A percentile compares a stretch with the other conserved stretches of the same genome.
These are phyloP conservation scores for Acanthisitta chloris DNA, from an alignment of 2,113 vertebrate genomes.

Conservation along the genomic window DNA sequence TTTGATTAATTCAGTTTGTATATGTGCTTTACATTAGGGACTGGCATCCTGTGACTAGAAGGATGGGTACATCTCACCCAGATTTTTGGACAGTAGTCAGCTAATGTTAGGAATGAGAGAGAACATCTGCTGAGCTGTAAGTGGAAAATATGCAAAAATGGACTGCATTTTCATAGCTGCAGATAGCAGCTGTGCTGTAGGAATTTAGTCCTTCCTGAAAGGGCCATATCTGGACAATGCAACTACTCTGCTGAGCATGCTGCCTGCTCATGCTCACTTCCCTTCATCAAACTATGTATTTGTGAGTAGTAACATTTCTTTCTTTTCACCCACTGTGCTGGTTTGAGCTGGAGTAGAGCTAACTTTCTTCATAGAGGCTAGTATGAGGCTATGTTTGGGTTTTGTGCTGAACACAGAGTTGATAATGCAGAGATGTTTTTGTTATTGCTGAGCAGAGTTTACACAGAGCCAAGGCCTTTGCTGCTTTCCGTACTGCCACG, in stretches of 20 bases:
- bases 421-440: too few relatives aligned
- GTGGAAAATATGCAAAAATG: neutral
- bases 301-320: neutral
- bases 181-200: neutral
- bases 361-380: too few relatives aligned
- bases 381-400: too few relatives aligned
- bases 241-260: neutral
- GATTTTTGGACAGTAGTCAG: neutral
- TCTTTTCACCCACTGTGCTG: neutral
- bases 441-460: too few relatives aligned
- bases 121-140: neutral
- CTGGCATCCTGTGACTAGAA: neutral
- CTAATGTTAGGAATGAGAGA: neutral
- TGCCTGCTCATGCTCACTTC: neutral
- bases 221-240: neutral
- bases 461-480: too few relatives aligned
- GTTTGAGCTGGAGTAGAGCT: too few relatives aligned
- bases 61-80: neutral
- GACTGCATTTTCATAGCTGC: neutral
- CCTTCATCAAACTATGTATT: neutral
- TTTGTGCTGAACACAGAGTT: too few relatives aligned
- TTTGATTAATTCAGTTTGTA: neutral
- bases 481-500: too few relatives aligned
- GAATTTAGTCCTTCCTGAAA: neutral
- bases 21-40: neutral